Evolutionary conservation across 1,140 invertebrate species (phyloP).

Genomic region (Magallana angulata): DNA sequence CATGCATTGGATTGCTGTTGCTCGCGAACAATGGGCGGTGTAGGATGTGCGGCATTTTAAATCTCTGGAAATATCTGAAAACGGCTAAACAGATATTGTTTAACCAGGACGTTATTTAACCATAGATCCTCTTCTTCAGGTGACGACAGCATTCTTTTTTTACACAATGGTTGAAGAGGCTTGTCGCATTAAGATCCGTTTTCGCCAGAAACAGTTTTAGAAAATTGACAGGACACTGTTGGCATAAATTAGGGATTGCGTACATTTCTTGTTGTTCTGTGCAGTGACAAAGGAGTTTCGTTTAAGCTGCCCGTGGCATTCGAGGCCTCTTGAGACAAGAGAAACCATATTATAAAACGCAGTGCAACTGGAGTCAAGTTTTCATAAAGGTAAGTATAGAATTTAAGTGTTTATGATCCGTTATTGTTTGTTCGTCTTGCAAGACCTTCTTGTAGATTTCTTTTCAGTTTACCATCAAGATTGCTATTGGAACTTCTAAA

Average conservation of each 20-base stretch:
- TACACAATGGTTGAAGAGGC: neutral
- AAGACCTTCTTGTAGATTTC: conserved; percentile 34
- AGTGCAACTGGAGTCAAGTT: conserved; percentile 29
- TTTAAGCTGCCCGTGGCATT: conserved; percentile 48
- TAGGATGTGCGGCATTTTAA: neutral
- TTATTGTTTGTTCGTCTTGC: conserved; percentile 42
- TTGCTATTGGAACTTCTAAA: conserved; percentile 32
- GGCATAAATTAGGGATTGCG: neutral
- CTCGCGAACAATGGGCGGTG: conserved; percentile 45
- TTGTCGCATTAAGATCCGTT: conserved; percentile 3
- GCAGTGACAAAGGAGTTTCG: conserved; percentile 29
- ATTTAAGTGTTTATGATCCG: conserved; percentile 29
- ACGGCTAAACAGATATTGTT: neutral
- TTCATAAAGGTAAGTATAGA: conserved; percentile 43
- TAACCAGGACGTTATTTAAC: neutral
- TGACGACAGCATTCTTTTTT: too few relatives aligned
- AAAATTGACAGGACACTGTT: too few relatives aligned
- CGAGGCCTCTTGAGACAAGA: conserved; percentile 37
- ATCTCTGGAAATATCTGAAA: conserved; percentile 37
- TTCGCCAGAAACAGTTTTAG: neutral
- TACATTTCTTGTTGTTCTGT: conserved; percentile 27
- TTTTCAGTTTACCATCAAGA: conserved; percentile 47
- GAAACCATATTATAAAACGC: conserved; percentile 34
- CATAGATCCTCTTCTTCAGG: neutral
- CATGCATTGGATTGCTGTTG: conserved; percentile 45